phyloP scores from a whole-genome alignment of 2,113 vertebrate species.

The Dascyllus trimaculatus region DNA sequence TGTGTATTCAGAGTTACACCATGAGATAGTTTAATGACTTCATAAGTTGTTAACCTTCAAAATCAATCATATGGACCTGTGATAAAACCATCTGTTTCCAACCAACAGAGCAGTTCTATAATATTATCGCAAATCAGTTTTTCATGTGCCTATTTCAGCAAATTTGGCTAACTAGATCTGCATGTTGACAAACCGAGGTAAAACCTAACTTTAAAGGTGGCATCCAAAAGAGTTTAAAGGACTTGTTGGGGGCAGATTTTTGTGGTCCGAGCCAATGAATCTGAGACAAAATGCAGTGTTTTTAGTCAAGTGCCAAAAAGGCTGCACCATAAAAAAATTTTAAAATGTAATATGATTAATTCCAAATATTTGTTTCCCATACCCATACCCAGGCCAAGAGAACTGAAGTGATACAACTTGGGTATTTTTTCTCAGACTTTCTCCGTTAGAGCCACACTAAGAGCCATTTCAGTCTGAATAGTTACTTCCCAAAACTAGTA shows the following conservation, averaged over 20 bases:
- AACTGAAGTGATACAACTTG: background rate
- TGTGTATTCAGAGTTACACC: background rate
- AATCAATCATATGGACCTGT: background rate
- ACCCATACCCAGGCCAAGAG: background rate
- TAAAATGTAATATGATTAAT: background rate
- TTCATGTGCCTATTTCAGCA: background rate
- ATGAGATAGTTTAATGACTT: background rate
- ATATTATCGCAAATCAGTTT: background rate
- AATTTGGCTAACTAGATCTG: background rate
- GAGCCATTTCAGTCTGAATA: background rate
- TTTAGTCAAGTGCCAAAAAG: background rate
- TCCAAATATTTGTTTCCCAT: conserved; percentile 1
- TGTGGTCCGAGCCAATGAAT: background rate
- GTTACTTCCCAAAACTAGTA: background rate
- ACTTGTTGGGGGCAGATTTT: background rate
- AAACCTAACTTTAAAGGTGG: no score
- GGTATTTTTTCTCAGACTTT: background rate
- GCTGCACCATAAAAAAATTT: background rate
- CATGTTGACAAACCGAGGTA: background rate
- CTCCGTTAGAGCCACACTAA: background rate
- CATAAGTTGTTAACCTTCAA: background rate
- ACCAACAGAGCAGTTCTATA: background rate
- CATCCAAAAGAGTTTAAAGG: background rate
- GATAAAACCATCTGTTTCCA: background rate
- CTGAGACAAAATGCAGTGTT: background rate